Evolutionary conservation across 2,888 invertebrate genomes (phyloP).

Genomic region (Parnassius glacialis): DNA sequence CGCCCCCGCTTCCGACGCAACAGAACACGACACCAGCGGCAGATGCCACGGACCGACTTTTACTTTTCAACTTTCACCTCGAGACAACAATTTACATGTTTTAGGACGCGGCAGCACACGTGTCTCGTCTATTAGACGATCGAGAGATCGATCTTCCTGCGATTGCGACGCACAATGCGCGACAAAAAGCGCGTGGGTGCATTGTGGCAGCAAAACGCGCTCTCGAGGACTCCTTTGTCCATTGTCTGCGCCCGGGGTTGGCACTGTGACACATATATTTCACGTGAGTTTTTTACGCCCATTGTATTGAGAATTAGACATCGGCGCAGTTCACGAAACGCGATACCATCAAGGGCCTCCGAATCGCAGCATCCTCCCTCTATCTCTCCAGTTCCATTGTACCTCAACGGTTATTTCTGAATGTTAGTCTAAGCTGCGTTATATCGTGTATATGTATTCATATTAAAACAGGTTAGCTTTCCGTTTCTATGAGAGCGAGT

Average conservation of each 20-base stretch:
- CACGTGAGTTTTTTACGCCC: constrained; percentile 75
- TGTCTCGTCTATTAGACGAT: constrained; percentile 40
- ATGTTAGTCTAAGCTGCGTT: constrained; percentile 36
- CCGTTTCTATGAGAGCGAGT: constrained; percentile 63
- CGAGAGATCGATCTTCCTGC: constrained; percentile 59
- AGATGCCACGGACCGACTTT: constrained; percentile 69
- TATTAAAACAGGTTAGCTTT: constrained; percentile 73
- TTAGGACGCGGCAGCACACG: constrained; percentile 44
- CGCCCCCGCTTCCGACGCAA: constrained; percentile 52
- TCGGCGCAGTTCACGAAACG: constrained; percentile 73
- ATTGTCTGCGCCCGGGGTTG: constrained; percentile 75
- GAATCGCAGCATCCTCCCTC: constrained; percentile 55
- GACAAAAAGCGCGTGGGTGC: constrained; percentile 63
- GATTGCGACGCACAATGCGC: constrained; percentile 53
- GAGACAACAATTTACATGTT: constrained; percentile 69
- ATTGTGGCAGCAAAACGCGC: constrained; percentile 63
- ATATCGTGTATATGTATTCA: constrained; percentile 44
- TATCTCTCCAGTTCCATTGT: constrained; percentile 48
- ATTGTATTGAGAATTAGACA: constrained; percentile 80
- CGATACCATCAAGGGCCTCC: constrained; percentile 70
- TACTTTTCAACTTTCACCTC: constrained; percentile 81
- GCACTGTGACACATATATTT: constrained; percentile 80
- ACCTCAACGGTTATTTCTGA: constrained; percentile 42
- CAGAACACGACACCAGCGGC: constrained; percentile 62
- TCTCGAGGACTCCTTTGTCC: constrained; percentile 63